Evolutionary conservation across 2,888 invertebrate species (phyloP).

Genomic region (Epinotia demarniana): DNA sequence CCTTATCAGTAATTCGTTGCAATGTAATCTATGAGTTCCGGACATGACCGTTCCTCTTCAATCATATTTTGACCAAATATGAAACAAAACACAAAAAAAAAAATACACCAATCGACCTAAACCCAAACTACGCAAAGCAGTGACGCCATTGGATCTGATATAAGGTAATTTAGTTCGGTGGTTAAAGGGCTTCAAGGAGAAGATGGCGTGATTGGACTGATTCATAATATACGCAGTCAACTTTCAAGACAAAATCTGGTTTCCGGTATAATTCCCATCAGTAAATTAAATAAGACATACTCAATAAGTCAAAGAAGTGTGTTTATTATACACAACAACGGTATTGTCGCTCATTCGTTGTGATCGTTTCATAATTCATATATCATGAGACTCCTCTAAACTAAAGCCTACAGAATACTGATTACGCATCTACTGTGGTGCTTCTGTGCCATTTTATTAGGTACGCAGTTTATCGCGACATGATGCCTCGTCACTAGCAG

Average conservation of each 20-base stretch:
- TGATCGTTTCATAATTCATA: not conserved
- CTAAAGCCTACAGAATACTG: not conserved
- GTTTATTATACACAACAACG: too few species aligned
- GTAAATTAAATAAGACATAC: too few species aligned
- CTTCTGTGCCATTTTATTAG: conserved; percentile 75
- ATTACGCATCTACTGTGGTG: conserved; percentile 46
- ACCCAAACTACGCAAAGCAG: too few species aligned
- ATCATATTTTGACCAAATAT: not conserved
- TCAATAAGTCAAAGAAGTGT: too few species aligned
- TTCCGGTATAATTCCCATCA: too few species aligned
- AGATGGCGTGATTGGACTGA: too few species aligned
- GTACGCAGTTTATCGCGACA: conserved; percentile 70
- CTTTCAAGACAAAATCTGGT: too few species aligned
- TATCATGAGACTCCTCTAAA: not conserved
- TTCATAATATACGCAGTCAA: too few species aligned
- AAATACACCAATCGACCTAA: too few species aligned
- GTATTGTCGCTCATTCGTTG: too few species aligned
- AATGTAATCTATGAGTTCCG: not conserved
- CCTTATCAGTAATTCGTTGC: not conserved
- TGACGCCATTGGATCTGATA: too few species aligned
- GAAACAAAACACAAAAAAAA: not conserved
- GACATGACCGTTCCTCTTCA: not conserved
- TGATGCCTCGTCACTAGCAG: conserved; percentile 68
- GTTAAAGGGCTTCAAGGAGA: too few species aligned
- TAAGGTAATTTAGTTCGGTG: not conserved